A percentile compares a stretch with the other conserved stretches of the same genome.
Evolutionary conservation across 2,113 vertebrate genomes (phyloP).

Genomic region (Thunnus maccoyii): DNA sequence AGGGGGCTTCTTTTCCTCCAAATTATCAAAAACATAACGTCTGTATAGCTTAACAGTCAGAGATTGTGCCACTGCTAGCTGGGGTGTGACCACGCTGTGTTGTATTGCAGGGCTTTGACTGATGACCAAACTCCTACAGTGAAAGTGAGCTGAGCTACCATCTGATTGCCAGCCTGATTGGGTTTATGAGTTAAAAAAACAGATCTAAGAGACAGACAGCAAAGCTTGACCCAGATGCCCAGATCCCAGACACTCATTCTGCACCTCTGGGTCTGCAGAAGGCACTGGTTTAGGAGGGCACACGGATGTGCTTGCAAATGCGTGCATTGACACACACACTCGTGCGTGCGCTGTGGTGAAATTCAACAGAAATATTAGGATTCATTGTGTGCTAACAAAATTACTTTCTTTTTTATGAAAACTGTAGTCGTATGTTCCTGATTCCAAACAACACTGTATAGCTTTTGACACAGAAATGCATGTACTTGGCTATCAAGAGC

Average conservation of each 20-base stretch:
- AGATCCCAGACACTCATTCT: slow-evolving; percentile 51
- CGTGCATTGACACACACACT: background rate
- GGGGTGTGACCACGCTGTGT: slow-evolving; percentile 46
- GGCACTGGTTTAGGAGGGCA: slow-evolving; percentile 22
- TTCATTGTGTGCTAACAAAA: background rate
- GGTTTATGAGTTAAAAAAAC: slow-evolving; percentile 63
- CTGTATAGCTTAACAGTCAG: slow-evolving; percentile 22
- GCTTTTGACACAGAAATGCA: background rate
- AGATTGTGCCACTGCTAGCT: slow-evolving; percentile 31
- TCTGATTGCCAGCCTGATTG: slow-evolving; percentile 65
- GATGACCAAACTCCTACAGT: slow-evolving; percentile 51
- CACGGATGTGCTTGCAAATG: background rate
- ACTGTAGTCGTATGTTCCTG: background rate
- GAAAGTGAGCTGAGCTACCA: slow-evolving; percentile 53
- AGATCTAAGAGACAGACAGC: slow-evolving; percentile 67
- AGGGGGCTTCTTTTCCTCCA: background rate
- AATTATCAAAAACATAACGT: slow-evolving; percentile 32
- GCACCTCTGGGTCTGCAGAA: slow-evolving; percentile 60
- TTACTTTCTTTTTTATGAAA: background rate
- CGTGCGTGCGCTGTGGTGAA: background rate
- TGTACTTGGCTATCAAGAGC: background rate
- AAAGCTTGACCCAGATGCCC: slow-evolving; percentile 69
- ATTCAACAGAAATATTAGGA: background rate
- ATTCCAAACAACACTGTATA: background rate
- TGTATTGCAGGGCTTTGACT: slow-evolving; percentile 53